Percentiles rank a stretch among this genome's conserved stretches.
phyloP scores from a whole-genome alignment of 2,797 vertebrate species.

The Triplophysa yarkandensis region DNA sequence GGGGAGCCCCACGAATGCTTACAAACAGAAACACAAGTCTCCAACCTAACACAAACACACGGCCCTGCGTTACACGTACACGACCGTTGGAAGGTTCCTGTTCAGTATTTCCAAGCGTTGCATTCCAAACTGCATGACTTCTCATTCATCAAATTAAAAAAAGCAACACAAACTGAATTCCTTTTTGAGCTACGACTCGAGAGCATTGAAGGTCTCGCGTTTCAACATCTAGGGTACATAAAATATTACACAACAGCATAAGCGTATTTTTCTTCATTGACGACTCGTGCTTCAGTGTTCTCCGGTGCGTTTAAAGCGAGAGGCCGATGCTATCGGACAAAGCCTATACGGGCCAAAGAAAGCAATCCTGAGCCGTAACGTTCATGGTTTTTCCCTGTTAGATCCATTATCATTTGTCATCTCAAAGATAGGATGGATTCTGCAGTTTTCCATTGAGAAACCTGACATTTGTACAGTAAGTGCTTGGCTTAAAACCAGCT shows the following conservation, averaged over 20 bases:
- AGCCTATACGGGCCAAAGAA: conserved; percentile 67
- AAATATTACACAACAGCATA: conserved; percentile 50
- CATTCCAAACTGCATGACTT: background rate
- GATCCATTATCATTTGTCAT: conserved; percentile 62
- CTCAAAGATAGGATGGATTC: conserved; percentile 18
- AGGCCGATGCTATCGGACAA: conserved; percentile 57
- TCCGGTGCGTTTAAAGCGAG: conserved; percentile 57
- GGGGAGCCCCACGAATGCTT: background rate
- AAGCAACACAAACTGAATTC: conserved; percentile 32
- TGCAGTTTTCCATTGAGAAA: conserved; percentile 4
- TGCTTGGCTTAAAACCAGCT: conserved; percentile 9
- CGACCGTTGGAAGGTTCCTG: background rate
- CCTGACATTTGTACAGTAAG: background rate
- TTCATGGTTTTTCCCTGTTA: conserved; percentile 61
- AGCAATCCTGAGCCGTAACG: conserved; percentile 63
- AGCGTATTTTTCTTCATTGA: conserved; percentile 49
- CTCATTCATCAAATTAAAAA: conserved; percentile 29
- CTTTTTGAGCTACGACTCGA: conserved; percentile 50
- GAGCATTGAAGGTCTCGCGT: conserved; percentile 62
- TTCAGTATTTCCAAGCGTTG: background rate
- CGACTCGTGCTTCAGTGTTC: conserved; percentile 61
- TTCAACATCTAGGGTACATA: conserved; percentile 55
- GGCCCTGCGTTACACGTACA: background rate
- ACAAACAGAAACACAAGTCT: background rate
- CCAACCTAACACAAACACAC: background rate